Base-by-base conservation (phyloP, 1,140 invertebrate species). In the Heliconius himera region DNA sequence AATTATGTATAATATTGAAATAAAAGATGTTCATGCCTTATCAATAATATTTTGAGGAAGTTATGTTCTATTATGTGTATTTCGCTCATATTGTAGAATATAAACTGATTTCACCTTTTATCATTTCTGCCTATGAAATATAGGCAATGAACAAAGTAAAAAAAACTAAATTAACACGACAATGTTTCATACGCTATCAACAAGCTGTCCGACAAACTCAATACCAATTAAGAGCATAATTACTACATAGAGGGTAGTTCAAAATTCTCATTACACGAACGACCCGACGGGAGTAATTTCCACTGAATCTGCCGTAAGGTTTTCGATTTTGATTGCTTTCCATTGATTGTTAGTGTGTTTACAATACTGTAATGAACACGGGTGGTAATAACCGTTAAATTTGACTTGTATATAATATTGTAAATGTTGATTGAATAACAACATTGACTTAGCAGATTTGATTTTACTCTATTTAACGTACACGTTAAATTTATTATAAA, bases 201-300 rank as follows among this genome's bases (percentile, higher is more conserved):
- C 60, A 18, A 66, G 22, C 60, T 66, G 60, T 60, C 29, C 29
- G 9, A 74, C 51, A 74, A 54, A 8, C n/a, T 60, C 22, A 36
- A 60, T 74, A 36, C 51, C 26, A 74, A 74, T 60, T 46, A 38
- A 75, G 60, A 66, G 36, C n/a, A 76, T 76, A 70, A 76, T 76
- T 76, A 76, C 74, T 29, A 46, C 74, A 70, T 60, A 66, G 41
- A 70, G 74, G 56, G 60, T 70, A 76, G 60, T 66, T 66, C 60
- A 76, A 49, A 76, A 75, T 76, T 76, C 60, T 49, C 74, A 76
- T 76, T 76, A 76, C 54, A 70, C 74, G 49, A 33, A 74, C 73
- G 46, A 66, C 60, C 60, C 41, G n/a, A 54, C 73, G 41, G 46
- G 56, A 38, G 33, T 66, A 46, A 41, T 46, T 41, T 70, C 49